phyloP scores from a whole-genome alignment of 37 sponge, comb jelly and placozoan genomes.

The Bolinopsis microptera region DNA sequence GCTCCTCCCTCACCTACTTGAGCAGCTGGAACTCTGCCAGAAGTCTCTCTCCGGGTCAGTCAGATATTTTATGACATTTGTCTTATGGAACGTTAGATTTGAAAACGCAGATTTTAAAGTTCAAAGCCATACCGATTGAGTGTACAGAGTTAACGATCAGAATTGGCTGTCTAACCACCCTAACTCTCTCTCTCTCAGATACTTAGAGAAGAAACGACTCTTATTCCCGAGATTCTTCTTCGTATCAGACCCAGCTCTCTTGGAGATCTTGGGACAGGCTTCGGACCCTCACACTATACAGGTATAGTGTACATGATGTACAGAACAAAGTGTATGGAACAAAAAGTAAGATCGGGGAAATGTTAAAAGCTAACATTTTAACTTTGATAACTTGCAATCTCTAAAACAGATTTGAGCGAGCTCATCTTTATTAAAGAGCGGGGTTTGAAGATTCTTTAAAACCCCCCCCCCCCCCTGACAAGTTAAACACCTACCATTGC shows the following conservation, averaged over 20 bases:
- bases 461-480: no score
- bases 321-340: not conserved
- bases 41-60: conserved; percentile 89
- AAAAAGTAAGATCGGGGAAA: no score
- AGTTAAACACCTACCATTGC: no score
- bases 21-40: conserved; percentile 99
- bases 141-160: not conserved
- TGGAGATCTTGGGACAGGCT: conserved; percentile 98
- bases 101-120: not conserved
- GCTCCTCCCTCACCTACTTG: conserved; percentile 97
- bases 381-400: no score
- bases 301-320: not conserved
- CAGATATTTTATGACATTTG: no score
- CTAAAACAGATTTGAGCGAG: no score
- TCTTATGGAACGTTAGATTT: not conserved
- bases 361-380: no score
- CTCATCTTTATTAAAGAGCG: no score
- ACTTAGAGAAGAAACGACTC: conserved; percentile 98
- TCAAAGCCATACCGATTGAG: not conserved
- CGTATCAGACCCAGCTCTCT: conserved; percentile 95
- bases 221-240: conserved; percentile 99
- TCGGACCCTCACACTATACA: conserved; percentile 97
- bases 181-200: no score
- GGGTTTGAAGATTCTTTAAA: no score
- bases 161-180: no score